Conservation (phyloP, 2,888 invertebrate species). For the Stenchaetothrips biformis region DNA sequence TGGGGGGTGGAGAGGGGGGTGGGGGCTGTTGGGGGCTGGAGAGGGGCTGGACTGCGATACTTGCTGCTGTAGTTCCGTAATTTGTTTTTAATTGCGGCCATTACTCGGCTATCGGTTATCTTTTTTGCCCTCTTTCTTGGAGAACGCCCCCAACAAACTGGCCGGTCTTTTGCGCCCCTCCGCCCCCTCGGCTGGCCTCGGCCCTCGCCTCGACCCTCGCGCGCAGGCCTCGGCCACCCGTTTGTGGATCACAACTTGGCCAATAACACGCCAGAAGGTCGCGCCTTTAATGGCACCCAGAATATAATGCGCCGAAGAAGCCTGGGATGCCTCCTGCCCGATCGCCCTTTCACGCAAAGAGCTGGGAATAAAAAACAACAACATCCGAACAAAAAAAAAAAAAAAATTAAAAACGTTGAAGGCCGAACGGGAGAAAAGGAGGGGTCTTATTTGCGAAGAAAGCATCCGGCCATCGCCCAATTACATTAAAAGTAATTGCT, state of each 20-base stretch:
- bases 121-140: background rate
- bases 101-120: conserved; percentile 21
- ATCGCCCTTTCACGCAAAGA: no score
- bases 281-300: background rate
- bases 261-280: conserved; percentile 2
- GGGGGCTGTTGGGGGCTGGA: no score
- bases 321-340: no score
- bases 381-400: no score
- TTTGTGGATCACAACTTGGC: background rate
- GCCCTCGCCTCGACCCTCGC: background rate
- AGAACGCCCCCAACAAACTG: background rate
- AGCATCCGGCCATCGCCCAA: no score
- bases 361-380: no score
- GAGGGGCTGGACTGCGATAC: background rate
- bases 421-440: no score
- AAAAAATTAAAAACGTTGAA: no score
- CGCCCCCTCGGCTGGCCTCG: background rate
- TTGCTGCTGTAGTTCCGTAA: conserved; percentile 12
- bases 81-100: conserved; percentile 25
- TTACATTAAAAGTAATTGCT: no score
- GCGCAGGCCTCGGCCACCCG: background rate
- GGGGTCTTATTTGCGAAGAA: no score
- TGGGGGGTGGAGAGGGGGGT: background rate
- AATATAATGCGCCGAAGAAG: no score
- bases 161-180: background rate